These are phyloP conservation scores for Spheniscus mendiculus DNA, from an alignment of 2,113 vertebrate genomes.

Conservation along the genomic window DNA sequence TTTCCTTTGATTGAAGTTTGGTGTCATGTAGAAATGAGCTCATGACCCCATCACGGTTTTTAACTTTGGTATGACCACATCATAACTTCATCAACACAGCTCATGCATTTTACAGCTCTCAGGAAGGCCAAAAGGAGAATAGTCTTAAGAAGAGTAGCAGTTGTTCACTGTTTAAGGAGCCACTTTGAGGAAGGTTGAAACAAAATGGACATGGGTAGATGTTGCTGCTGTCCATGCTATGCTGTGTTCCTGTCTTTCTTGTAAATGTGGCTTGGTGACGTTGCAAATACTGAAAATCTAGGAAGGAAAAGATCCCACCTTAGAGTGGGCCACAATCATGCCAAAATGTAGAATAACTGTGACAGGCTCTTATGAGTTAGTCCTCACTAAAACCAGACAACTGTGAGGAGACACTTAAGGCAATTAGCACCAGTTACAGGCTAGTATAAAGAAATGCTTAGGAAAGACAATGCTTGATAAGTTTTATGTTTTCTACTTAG, in stretches of 20 bases:
- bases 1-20: neutral
- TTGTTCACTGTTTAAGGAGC: neutral
- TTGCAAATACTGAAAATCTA: neutral
- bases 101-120: neutral
- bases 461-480: neutral
- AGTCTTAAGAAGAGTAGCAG: neutral
- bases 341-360: neutral
- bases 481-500: neutral
- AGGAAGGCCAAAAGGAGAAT: neutral
- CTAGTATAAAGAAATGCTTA: neutral
- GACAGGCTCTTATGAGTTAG: neutral
- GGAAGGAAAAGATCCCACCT: neutral
- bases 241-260: neutral
- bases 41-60: neutral
- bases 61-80: neutral
- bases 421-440: neutral
- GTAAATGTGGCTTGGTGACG: neutral
- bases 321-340: neutral
- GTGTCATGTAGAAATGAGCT: neutral
- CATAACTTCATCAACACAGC: neutral
- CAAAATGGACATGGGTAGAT: neutral
- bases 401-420: neutral
- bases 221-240: neutral
- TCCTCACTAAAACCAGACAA: neutral
- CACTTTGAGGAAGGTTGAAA: neutral